Evolutionary conservation across 2,797 vertebrate species (phyloP).

Genomic region (Poeciliopsis turneri): DNA sequence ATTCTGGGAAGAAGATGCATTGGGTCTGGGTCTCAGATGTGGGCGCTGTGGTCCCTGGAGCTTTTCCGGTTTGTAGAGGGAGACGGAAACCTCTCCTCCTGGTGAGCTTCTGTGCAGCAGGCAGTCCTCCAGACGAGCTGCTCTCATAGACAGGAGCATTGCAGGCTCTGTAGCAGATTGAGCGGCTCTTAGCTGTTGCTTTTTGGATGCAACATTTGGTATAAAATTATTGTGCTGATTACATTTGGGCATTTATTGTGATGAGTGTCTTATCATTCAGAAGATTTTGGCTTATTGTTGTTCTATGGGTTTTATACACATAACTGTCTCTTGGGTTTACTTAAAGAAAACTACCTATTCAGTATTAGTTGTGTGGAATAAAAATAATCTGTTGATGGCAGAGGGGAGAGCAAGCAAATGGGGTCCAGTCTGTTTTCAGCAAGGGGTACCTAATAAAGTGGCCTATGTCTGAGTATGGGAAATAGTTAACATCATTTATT

Average conservation of each 20-base stretch:
- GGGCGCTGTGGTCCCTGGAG: constrained; percentile 59
- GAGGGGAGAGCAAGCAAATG: background rate
- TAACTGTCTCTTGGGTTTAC: background rate
- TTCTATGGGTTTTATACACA: background rate
- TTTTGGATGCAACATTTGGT: background rate
- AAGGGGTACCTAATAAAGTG: background rate
- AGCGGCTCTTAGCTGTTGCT: constrained; percentile 2
- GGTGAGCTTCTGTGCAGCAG: constrained; percentile 63
- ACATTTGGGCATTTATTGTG: background rate
- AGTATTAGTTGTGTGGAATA: background rate
- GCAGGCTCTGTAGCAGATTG: background rate
- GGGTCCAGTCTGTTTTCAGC: background rate
- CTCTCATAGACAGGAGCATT: constrained; percentile 11
- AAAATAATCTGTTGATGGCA: background rate
- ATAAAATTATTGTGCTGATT: background rate
- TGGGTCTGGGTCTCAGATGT: constrained; percentile 75
- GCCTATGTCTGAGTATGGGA: background rate
- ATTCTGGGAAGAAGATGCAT: constrained; percentile 57
- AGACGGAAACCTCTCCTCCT: constrained; percentile 58
- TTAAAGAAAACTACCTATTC: background rate
- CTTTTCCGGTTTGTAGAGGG: constrained; percentile 60
- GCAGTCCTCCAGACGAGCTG: constrained; percentile 51
- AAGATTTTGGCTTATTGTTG: background rate
- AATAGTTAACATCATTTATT: background rate
- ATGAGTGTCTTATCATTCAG: background rate